Conservation (phyloP, 2,113 vertebrate species). For the Hucho hucho region DNA sequence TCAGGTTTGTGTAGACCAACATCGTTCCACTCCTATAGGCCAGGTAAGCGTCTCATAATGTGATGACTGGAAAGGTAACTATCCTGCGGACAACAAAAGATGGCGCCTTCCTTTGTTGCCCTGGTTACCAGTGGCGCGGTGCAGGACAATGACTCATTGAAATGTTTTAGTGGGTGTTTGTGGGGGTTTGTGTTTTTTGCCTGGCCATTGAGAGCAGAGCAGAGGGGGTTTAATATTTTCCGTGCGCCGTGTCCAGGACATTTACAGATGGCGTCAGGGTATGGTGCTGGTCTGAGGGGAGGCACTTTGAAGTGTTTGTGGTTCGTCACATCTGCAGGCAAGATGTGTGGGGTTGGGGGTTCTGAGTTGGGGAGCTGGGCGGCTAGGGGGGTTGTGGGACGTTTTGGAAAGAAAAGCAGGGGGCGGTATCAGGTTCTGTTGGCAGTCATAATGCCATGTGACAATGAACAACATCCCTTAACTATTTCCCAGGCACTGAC, state of each 20-base stretch:
- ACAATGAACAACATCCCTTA: constrained; percentile 87
- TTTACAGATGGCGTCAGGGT: constrained; percentile 98
- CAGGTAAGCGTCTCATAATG: constrained; percentile 34
- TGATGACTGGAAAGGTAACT: constrained; percentile 6
- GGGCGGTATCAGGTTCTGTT: constrained; percentile 63
- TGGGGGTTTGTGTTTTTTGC: constrained; percentile 25
- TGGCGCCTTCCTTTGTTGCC: constrained; percentile 43
- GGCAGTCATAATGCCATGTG: constrained; percentile 88
- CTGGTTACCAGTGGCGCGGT: neutral
- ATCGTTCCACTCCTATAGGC: neutral
- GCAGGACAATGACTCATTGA: constrained; percentile 63
- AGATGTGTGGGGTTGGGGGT: constrained; percentile 80
- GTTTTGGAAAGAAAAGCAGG: neutral
- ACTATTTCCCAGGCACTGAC: constrained; percentile 71
- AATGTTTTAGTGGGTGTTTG: constrained; percentile 32
- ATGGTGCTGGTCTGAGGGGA: constrained; percentile 90
- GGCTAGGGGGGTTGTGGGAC: constrained; percentile 20
- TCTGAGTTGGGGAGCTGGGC: constrained; percentile 6
- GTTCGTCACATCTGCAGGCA: constrained; percentile 97
- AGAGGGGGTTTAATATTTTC: constrained; percentile 87
- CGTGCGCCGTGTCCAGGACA: constrained; percentile 93
- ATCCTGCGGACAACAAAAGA: constrained; percentile 29
- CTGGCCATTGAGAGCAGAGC: constrained; percentile 58
- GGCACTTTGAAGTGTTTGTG: constrained; percentile 96
- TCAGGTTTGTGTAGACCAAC: neutral